Base-by-base conservation (phyloP, 2,797 vertebrate species). In the Spheniscus humboldti region DNA sequence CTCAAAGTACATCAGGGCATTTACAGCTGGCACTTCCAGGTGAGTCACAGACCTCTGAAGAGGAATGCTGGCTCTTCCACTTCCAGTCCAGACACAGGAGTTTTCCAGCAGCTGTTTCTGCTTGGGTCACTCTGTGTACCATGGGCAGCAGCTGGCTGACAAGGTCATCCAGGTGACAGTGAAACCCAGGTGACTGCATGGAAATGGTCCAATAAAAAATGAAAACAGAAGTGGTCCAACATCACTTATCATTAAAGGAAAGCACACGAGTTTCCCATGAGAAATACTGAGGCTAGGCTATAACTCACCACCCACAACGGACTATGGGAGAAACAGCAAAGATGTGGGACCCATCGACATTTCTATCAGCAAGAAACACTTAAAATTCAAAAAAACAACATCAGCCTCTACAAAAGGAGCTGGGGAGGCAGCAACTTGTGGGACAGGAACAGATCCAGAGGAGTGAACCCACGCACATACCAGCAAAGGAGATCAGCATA, bases 101-200 rank as follows among this genome's bases (percentile, higher is more conserved):
- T 28, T 9, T 20, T 18, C 45, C n/a, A 80, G 57, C 1, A 7
- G 37, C 57, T 27, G 17, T 15, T 57, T 41, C 47, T 71, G n/a
- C 45, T 14, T 28, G 15, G 52, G 39, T 63, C n/a, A 12, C 37
- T 56, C 45, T 27, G 10, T 45, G 18, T 24, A n/a, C 6, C 2
- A 0, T 7, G 28, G 30, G 22, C 27, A 79, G 71, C 56, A 83
- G 75, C 8, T 45, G 56, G 31, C 11, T 74, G 62, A 64, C 22
- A 77, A 68, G 39, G n/a, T 25, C 35, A 90, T n/a, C 35, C 33
- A 81, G 45, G 33, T 43, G 52, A 83, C 41, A 77, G 19, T 11
- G 18, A 93, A 74, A 60, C 7, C 4, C 0, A 0, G 4, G 31
- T 27, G 28, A 77, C 17, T 37, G 45, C 86, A 84, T 1, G 4